phyloP scores from a whole-genome alignment of 2,797 vertebrate species.

The Molossus alvarezi region DNA sequence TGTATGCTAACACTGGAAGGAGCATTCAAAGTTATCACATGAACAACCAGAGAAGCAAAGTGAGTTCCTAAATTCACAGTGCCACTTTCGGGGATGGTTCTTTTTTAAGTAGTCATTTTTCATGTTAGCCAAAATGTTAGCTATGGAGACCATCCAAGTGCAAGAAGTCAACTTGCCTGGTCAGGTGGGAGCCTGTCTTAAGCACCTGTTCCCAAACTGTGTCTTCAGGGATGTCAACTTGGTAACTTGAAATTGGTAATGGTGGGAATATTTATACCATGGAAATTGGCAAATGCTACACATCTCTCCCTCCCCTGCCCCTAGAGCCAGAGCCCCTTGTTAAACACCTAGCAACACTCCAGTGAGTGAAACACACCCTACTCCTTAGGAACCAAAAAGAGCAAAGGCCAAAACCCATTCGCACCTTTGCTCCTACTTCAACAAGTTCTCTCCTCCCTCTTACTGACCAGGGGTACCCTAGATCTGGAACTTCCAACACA shows the following conservation, averaged over 20 bases:
- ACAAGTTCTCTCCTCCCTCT: not conserved
- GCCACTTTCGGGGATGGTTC: not conserved
- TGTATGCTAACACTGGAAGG: not conserved
- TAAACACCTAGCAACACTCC: not conserved
- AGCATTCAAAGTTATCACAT: not conserved
- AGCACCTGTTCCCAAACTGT: not conserved
- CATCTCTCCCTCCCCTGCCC: not conserved
- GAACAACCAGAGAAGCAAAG: not conserved
- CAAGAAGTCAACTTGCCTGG: not conserved
- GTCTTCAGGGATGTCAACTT: not conserved
- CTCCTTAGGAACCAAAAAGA: not conserved
- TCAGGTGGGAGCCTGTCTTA: not conserved
- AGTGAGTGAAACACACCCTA: not conserved
- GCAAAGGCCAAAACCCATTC: not conserved
- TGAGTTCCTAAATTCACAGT: not conserved
- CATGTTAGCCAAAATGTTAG: not conserved
- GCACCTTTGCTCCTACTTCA: constrained; percentile 19
- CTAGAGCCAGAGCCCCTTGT: not conserved
- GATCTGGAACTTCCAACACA: not conserved
- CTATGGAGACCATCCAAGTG: not conserved
- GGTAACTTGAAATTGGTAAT: not conserved
- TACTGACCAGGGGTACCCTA: not conserved
- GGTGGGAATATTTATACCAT: too few relatives aligned
- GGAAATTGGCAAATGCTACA: not conserved
- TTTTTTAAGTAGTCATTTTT: not conserved